phyloP scores from a whole-genome alignment of 1,140 invertebrate genomes.

The Leptinotarsa lineolata region DNA sequence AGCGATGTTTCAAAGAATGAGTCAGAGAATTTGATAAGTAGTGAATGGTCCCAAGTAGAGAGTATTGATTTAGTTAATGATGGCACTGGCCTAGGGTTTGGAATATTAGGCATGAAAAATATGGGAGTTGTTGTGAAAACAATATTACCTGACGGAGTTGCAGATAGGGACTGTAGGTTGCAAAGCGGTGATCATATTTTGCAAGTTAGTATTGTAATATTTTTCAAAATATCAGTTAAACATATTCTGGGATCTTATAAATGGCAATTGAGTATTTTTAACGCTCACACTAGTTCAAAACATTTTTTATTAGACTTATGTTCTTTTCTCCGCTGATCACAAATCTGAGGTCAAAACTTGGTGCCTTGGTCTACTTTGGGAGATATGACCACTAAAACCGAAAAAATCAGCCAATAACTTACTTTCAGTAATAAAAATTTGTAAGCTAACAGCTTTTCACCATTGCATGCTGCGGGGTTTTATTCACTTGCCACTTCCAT shows the following conservation, averaged over 20 bases:
- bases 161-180: slow-evolving; percentile 90
- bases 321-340: no score
- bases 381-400: no score
- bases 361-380: no score
- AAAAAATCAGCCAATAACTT: no score
- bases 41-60: slow-evolving; percentile 96
- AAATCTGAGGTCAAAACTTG: no score
- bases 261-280: background rate
- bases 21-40: slow-evolving; percentile 77
- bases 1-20: slow-evolving; percentile 74
- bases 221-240: background rate
- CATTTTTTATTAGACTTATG: no score
- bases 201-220: slow-evolving; percentile 68
- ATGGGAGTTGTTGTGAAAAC: slow-evolving; percentile 98
- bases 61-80: slow-evolving; percentile 94
- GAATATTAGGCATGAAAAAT: slow-evolving; percentile 94
- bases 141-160: slow-evolving; percentile 92
- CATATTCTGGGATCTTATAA: background rate
- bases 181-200: slow-evolving; percentile 96
- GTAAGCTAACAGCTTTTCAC: no score
- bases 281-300: no score
- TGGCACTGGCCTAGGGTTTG: slow-evolving; percentile 94
- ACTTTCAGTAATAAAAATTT: no score
- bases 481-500: no score
- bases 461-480: no score